Conservation (phyloP, 2,113 vertebrate species). For the Paracanthobrama guichenoti region DNA sequence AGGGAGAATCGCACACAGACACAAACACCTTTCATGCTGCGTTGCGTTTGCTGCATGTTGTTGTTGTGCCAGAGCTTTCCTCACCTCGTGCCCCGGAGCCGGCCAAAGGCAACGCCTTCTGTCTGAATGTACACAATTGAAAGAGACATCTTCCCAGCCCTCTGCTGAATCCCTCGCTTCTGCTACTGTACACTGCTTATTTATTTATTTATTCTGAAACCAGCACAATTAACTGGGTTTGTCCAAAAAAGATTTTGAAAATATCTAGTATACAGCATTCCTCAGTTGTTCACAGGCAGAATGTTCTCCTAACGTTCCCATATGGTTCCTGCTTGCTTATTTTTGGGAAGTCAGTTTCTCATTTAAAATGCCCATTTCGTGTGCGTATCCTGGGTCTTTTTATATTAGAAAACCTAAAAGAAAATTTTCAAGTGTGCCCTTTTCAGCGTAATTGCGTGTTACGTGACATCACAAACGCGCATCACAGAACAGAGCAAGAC, state of each 20-base stretch:
- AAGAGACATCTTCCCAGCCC: slow-evolving; percentile 71
- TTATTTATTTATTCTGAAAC: slow-evolving; percentile 59
- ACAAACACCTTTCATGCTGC: slow-evolving; percentile 78
- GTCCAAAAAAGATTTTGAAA: not conserved
- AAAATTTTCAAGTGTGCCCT: too few species aligned
- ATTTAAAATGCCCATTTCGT: too few species aligned
- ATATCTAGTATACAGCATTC: not conserved
- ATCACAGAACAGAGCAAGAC: too few species aligned
- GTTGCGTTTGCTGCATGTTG: slow-evolving; percentile 79
- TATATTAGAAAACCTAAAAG: too few species aligned
- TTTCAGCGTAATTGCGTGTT: too few species aligned
- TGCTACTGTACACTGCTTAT: slow-evolving; percentile 59
- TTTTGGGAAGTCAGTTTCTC: too few species aligned
- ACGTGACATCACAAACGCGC: too few species aligned
- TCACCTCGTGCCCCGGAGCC: slow-evolving; percentile 80
- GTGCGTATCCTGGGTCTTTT: too few species aligned
- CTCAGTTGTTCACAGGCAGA: not conserved
- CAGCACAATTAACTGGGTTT: not conserved
- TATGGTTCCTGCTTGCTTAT: too few species aligned
- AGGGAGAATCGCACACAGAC: slow-evolving; percentile 69
- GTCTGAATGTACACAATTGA: slow-evolving; percentile 77
- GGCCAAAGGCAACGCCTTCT: slow-evolving; percentile 78
- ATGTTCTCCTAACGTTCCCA: not conserved
- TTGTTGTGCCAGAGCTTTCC: slow-evolving; percentile 76
- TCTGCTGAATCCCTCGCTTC: slow-evolving; percentile 59